A percentile compares a stretch with the other conserved stretches of the same genome.
Evolutionary conservation across 2,113 vertebrate species (phyloP).

Genomic region (Brachyistius frenatus): DNA sequence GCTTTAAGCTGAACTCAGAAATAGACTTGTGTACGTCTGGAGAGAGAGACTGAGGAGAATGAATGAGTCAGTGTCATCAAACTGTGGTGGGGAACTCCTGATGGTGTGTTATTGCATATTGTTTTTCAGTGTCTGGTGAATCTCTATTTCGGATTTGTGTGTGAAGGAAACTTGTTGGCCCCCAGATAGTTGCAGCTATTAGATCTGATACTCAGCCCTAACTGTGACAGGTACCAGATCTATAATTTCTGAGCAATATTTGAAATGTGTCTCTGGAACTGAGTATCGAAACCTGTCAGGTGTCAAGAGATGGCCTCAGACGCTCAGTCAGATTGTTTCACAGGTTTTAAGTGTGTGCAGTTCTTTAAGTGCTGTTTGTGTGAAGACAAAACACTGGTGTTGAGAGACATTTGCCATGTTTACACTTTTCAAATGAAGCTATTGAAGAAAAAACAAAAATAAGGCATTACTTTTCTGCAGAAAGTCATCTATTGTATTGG

Average conservation of each 20-base stretch:
- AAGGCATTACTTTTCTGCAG: too few relatives aligned
- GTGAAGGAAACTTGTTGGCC: not conserved
- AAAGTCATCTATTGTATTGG: not conserved
- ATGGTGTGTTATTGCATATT: not conserved
- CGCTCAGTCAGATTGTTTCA: not conserved
- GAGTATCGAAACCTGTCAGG: not conserved
- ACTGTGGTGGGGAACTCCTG: not conserved
- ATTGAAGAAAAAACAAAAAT: too few relatives aligned
- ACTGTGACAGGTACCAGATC: not conserved
- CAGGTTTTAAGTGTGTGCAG: not conserved
- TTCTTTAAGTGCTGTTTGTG: not conserved
- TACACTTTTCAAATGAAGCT: not conserved
- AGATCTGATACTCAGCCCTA: not conserved
- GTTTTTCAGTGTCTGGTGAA: not conserved
- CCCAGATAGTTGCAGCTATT: not conserved
- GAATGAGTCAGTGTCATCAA: constrained; percentile 12
- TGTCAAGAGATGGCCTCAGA: not conserved
- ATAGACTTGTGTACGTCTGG: constrained; percentile 16
- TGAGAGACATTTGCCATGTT: not conserved
- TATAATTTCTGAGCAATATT: not conserved
- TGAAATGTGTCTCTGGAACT: not conserved
- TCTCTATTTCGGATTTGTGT: constrained; percentile 9
- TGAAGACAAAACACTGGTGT: not conserved
- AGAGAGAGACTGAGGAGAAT: constrained; percentile 1
- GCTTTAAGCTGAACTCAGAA: constrained; percentile 23